phyloP scores from a whole-genome alignment of 2,797 vertebrate genomes.

The Calcarius lapponicus region DNA sequence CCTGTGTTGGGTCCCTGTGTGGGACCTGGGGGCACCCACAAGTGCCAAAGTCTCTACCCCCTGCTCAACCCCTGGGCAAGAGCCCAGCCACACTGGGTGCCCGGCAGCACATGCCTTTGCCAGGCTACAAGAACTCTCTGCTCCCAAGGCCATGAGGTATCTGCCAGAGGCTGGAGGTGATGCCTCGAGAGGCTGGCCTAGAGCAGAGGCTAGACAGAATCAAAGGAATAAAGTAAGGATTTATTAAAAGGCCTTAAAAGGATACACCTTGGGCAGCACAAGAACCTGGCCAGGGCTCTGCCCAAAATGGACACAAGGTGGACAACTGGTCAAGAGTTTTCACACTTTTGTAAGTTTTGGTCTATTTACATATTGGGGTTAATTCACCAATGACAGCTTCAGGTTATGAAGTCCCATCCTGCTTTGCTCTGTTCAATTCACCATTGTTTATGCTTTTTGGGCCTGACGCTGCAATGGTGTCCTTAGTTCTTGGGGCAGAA shows the following conservation, averaged over 20 bases:
- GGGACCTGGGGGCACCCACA: too few relatives aligned
- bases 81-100: neutral
- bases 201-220: neutral
- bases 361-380: neutral
- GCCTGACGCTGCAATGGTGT: neutral
- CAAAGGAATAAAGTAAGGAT: neutral
- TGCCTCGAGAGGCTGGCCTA: neutral
- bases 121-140: neutral
- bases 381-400: neutral
- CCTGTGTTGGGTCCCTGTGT: neutral
- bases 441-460: neutral
- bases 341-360: neutral
- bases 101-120: fast-evolving
- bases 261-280: too few relatives aligned
- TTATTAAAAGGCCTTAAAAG: neutral
- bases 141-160: too few relatives aligned
- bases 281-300: neutral
- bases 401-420: neutral
- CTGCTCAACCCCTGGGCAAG: neutral
- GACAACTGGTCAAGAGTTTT: neutral
- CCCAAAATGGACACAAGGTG: neutral
- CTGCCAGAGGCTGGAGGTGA: too few relatives aligned
- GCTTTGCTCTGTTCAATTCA: neutral
- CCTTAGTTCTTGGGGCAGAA: neutral
- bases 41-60: fast-evolving